Conservation (phyloP, 2,113 vertebrate species). For the Ctenodactylus gundi region DNA sequence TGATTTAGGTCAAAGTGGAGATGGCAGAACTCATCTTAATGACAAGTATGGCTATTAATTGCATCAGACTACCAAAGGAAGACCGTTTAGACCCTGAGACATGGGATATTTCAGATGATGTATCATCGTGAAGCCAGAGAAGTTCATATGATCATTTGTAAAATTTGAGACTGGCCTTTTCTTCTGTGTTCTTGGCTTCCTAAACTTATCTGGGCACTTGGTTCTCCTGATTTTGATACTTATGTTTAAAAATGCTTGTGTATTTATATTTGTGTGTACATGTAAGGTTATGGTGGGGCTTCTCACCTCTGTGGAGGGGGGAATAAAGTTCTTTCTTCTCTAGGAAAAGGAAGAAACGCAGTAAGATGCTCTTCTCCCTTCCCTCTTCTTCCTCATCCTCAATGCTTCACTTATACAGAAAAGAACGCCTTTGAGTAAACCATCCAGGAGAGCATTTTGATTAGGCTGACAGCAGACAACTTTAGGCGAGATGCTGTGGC, state of each 20-base stretch:
- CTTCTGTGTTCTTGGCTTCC: not conserved
- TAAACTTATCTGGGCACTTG: not conserved
- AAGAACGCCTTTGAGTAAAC: not conserved
- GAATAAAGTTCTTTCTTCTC: not conserved
- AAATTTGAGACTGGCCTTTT: slow-evolving; percentile 41
- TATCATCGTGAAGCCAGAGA: slow-evolving; percentile 33
- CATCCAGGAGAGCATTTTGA: not conserved
- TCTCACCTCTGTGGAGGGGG: not conserved
- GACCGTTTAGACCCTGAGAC: slow-evolving; percentile 9
- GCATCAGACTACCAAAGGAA: slow-evolving; percentile 2
- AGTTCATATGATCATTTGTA: slow-evolving; percentile 12
- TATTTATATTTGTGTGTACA: too few relatives aligned
- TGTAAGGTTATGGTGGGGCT: too few relatives aligned
- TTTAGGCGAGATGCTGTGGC: not conserved
- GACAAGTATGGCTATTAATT: slow-evolving; percentile 96
- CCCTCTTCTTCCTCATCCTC: not conserved
- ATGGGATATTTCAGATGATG: slow-evolving; percentile 10
- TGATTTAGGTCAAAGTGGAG: slow-evolving; percentile 92
- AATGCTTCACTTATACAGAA: not conserved
- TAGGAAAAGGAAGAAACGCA: not conserved
- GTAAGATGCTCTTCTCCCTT: not conserved
- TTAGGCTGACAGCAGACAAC: not conserved
- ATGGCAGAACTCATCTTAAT: slow-evolving; percentile 96
- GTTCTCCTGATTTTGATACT: slow-evolving; percentile 45
- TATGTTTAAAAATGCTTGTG: slow-evolving; percentile 65